A percentile compares a stretch with the other conserved stretches of the same genome.
Evolutionary conservation across 1,140 invertebrate species (phyloP).

Genomic region (Nilaparvata lugens): DNA sequence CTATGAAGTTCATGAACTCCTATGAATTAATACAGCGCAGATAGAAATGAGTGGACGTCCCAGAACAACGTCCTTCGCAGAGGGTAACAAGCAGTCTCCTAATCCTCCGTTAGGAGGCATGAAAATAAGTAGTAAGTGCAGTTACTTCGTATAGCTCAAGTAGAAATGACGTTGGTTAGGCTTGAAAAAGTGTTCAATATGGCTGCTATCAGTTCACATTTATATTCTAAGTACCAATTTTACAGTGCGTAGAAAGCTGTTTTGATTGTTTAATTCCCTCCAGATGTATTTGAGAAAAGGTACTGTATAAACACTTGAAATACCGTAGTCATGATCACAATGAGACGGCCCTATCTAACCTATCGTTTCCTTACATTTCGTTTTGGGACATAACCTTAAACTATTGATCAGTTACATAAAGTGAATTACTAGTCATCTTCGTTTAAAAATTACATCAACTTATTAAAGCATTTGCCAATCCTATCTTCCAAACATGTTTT

Average conservation of each 20-base stretch:
- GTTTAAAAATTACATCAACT: no score
- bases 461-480: no score
- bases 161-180: constrained; percentile 27
- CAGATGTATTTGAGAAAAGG: no score
- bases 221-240: constrained; percentile 2
- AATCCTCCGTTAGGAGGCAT: constrained; percentile 78
- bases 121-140: constrained; percentile 91
- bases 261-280: no score
- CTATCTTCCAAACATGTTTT: no score
- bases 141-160: constrained; percentile 27
- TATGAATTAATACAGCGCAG: constrained; percentile 31
- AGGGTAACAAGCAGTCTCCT: constrained; percentile 85
- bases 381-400: not conserved
- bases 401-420: not conserved
- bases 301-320: no score
- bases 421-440: no score
- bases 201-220: constrained; percentile 20
- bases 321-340: no score
- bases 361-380: not conserved
- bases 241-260: no score
- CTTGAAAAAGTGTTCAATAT: constrained; percentile 27
- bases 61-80: constrained; percentile 92
- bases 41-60: constrained; percentile 83
- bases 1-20: constrained; percentile 42
- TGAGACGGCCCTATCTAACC: not conserved